A percentile compares a stretch with the other conserved stretches of the same genome.
phyloP scores from a whole-genome alignment of 2,113 vertebrate genomes.

The Podocnemis expansa region DNA sequence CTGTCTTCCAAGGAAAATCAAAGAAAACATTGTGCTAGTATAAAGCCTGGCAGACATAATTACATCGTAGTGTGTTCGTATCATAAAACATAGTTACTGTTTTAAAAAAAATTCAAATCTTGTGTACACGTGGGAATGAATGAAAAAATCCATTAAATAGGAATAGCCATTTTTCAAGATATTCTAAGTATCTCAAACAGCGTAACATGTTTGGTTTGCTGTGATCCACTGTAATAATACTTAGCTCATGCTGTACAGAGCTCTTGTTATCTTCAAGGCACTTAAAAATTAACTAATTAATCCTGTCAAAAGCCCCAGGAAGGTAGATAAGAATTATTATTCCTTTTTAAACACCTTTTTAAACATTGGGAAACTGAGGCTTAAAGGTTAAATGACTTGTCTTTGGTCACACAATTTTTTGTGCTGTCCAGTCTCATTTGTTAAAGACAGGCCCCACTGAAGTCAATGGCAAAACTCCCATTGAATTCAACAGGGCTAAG shows the following conservation, averaged over 20 bases:
- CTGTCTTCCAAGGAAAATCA: constrained; percentile 62
- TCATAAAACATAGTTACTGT: constrained; percentile 17
- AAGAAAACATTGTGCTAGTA: constrained; percentile 41
- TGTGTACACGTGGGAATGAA: constrained; percentile 17
- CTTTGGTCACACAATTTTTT: background rate
- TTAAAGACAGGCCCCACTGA: background rate
- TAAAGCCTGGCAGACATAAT: constrained; percentile 50
- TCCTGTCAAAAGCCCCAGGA: constrained; percentile 10
- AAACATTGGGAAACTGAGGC: background rate
- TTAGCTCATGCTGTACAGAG: background rate
- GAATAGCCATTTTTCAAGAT: constrained; percentile 40
- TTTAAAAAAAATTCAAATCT: constrained; percentile 18
- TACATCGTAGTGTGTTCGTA: constrained; percentile 36
- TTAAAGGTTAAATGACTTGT: background rate
- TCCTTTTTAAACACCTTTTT: background rate
- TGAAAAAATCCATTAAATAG: background rate
- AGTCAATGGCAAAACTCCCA: background rate
- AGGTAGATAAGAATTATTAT: background rate
- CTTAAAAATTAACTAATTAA: background rate
- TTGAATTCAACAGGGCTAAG: background rate
- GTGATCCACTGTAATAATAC: constrained; percentile 16
- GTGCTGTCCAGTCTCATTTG: background rate
- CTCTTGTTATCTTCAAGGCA: constrained; percentile 46
- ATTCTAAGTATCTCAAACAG: background rate
- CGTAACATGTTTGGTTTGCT: background rate